Base-by-base conservation (phyloP, 2,797 vertebrate genomes). In the Euphonia xanthogaster region DNA sequence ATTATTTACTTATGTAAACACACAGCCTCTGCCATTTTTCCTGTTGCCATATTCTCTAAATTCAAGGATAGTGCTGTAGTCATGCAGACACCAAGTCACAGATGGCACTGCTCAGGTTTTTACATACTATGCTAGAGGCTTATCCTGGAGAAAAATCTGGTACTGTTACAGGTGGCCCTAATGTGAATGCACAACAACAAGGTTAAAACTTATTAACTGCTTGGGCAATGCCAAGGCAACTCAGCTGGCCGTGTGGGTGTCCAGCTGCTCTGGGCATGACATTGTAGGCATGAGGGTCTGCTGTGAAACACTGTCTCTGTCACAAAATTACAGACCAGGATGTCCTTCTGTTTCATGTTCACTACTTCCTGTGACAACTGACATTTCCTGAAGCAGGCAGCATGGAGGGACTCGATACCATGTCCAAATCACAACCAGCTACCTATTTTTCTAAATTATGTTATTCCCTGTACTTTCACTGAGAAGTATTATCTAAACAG, bases 211-310 rank as follows among this genome's bases (percentile, higher is more conserved):
- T 79, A n/a, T 14, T 60, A 76, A 70, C 10, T 3, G 1, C 5
- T 30, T 3, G 2, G 30, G 21, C 23, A 72, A 47, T 20, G 23
- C 31, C 44, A 44, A 55, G 37, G 33, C 30, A 80, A 33, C 39
- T 31, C 40, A 75, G 44, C 40, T 67, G 55, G 22, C 11, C 53
- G 1, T 16, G 27, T 33, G 66, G 8, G 10, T 40, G n/a, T 23
- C 62, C 1, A 3, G 33, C 55, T 89, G 62, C 70, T 79, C 39
- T 73, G 37, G 30, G 9, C 7, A 39, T 31, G 44, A 53, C 0
- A 0, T 39, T 50, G 16, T 27, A 77, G 67, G 45, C 54, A 45
- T 0, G 0, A 77, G 27, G 37, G 19, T 27, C 28, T 72, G 44
- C 40, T 70, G 35, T 79, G 86, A 86, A 86, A 82, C 25, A 37